These are phyloP conservation scores for Palloptera scutellata DNA, from an alignment of 2,888 invertebrate genomes.

Conservation along the genomic window DNA sequence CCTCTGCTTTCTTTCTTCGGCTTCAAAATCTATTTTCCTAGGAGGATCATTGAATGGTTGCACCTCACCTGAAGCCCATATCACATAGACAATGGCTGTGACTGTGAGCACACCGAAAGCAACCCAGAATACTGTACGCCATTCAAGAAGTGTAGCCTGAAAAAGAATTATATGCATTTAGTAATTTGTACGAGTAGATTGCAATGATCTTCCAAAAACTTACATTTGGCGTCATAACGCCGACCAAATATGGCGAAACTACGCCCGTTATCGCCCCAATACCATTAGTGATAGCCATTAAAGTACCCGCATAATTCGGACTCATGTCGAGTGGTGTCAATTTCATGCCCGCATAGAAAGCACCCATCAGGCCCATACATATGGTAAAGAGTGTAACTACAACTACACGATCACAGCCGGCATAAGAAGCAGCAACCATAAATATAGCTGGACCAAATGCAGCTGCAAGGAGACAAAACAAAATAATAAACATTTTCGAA, in stretches of 20 bases:
- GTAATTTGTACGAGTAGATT: not conserved
- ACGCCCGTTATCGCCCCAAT: conserved; percentile 78
- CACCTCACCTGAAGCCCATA: conserved; percentile 77
- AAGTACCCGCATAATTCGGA: conserved; percentile 72
- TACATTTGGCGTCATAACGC: conserved; percentile 72
- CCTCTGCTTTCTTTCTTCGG: conserved; percentile 36
- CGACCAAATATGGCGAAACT: conserved; percentile 74
- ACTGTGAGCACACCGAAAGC: conserved; percentile 72
- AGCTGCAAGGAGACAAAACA: conserved; percentile 61
- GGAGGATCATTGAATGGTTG: conserved; percentile 73
- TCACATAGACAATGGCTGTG: conserved; percentile 73
- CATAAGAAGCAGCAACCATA: conserved; percentile 74
- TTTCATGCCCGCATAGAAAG: conserved; percentile 76
- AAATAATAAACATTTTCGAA: not conserved
- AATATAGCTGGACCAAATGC: conserved; percentile 74
- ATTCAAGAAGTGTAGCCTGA: conserved; percentile 72
- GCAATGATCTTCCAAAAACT: conserved; percentile 53
- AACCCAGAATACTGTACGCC: conserved; percentile 84
- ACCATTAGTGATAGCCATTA: conserved; percentile 76
- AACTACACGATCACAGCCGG: conserved; percentile 70
- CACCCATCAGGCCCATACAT: conserved; percentile 76
- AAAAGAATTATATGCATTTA: conserved; percentile 13
- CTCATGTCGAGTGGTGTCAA: conserved; percentile 74
- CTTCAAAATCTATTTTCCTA: conserved; percentile 34
- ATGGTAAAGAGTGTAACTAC: conserved; percentile 73